Evolutionary conservation across 1,140 invertebrate genomes (phyloP).

Genomic region (Papilio aristodemus): DNA sequence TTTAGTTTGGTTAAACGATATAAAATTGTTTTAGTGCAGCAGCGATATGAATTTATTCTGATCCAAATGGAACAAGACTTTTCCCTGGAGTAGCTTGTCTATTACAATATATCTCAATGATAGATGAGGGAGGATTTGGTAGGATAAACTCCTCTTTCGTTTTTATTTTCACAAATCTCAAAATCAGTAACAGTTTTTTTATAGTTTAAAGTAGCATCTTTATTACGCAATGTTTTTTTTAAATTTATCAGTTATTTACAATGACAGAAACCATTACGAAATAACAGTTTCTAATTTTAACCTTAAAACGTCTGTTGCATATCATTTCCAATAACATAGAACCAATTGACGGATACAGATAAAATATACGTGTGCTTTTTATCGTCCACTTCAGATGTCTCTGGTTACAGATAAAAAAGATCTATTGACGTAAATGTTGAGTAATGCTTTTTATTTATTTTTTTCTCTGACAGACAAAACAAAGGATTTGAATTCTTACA

Average conservation of each 20-base stretch:
- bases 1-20: too few relatives aligned
- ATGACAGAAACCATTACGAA: not conserved
- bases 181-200: too few relatives aligned
- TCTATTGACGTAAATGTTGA: not conserved
- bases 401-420: conserved; percentile 13
- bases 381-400: conserved; percentile 30
- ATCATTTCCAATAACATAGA: conserved; percentile 21
- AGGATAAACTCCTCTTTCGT: too few relatives aligned
- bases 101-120: too few relatives aligned
- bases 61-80: too few relatives aligned
- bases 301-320: not conserved
- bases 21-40: too few relatives aligned
- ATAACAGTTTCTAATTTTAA: conserved; percentile 1
- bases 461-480: not conserved
- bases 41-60: too few relatives aligned
- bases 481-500: not conserved
- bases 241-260: not conserved
- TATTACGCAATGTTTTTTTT: too few relatives aligned
- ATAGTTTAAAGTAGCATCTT: too few relatives aligned
- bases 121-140: too few relatives aligned
- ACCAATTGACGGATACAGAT: not conserved
- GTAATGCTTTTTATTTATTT: not conserved
- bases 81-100: too few relatives aligned
- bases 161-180: too few relatives aligned
- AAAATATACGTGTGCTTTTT: conserved; percentile 17